Evolutionary conservation across 2,797 vertebrate genomes (phyloP).

Genomic region (Spea hammondii): DNA sequence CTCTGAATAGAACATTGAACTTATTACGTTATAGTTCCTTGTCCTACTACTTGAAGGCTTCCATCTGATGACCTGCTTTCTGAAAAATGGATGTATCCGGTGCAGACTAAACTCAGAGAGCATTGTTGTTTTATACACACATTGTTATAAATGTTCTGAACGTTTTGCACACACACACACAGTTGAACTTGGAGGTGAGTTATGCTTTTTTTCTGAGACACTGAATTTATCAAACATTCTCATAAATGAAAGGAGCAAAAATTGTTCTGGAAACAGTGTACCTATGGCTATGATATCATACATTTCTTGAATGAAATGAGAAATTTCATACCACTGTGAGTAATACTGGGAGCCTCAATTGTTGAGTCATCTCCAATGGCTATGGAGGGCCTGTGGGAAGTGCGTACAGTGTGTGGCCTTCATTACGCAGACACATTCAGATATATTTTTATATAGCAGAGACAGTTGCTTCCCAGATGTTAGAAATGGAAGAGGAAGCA

Average conservation of each 20-base stretch:
- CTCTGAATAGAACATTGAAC: too few relatives aligned
- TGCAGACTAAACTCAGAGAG: too few relatives aligned
- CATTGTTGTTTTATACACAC: too few relatives aligned
- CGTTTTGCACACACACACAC: too few relatives aligned
- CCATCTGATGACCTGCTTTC: too few relatives aligned
- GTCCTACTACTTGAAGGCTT: too few relatives aligned
- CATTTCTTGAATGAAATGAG: background rate
- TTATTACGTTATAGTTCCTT: too few relatives aligned
- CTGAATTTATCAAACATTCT: background rate
- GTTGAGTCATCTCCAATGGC: background rate
- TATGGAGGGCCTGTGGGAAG: background rate
- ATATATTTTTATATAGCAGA: background rate
- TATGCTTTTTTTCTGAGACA: background rate
- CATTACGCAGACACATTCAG: background rate
- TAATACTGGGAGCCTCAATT: background rate
- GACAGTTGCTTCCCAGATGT: constrained; percentile 5
- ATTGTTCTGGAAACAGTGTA: background rate
- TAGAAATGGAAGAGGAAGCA: background rate
- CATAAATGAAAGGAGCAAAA: background rate
- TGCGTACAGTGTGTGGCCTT: background rate
- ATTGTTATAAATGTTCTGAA: too few relatives aligned
- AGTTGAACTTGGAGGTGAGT: background rate
- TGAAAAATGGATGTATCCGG: too few relatives aligned
- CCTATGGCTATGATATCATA: background rate
- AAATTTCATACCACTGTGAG: background rate